Evolutionary conservation across 2,797 vertebrate genomes (phyloP).

Genomic region (Podarcis siculus): DNA sequence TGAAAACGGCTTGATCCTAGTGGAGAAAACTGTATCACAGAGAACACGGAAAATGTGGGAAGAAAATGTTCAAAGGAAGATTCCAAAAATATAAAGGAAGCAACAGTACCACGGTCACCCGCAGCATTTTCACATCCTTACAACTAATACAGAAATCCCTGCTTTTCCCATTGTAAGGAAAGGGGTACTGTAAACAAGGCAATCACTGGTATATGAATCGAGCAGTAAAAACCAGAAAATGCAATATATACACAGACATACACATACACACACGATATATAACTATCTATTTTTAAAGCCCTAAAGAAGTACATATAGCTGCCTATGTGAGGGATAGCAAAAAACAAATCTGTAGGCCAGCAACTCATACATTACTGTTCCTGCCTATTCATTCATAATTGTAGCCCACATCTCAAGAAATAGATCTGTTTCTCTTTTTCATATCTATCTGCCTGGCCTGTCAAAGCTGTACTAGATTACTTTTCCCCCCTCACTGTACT

Average conservation of each 20-base stretch:
- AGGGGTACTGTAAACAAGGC: not conserved
- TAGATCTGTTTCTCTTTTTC: slow-evolving; percentile 66
- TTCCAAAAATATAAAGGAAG: not conserved
- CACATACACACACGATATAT: slow-evolving; percentile 13
- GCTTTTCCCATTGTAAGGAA: slow-evolving; percentile 1
- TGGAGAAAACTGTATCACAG: not conserved
- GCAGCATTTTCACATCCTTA: not conserved
- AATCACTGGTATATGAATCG: not conserved
- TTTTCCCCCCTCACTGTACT: slow-evolving; percentile 64
- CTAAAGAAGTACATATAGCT: slow-evolving; percentile 17
- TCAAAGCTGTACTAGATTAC: slow-evolving; percentile 50
- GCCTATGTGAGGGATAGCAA: slow-evolving; percentile 25
- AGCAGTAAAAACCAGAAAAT: slow-evolving; percentile 23
- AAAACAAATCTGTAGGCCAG: slow-evolving; percentile 39
- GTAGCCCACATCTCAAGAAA: slow-evolving; percentile 62
- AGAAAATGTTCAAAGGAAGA: not conserved
- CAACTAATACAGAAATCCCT: not conserved
- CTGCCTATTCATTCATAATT: slow-evolving; percentile 63
- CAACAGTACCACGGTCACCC: not conserved
- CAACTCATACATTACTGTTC: slow-evolving; percentile 43
- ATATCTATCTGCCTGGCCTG: slow-evolving; percentile 61
- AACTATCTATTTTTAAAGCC: slow-evolving; percentile 3
- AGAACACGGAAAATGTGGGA: not conserved
- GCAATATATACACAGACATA: not conserved
- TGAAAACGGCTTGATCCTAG: slow-evolving; percentile 15